These are phyloP conservation scores for Pteria penguin DNA, from an alignment of 2,888 invertebrate species.

Conservation along the genomic window DNA sequence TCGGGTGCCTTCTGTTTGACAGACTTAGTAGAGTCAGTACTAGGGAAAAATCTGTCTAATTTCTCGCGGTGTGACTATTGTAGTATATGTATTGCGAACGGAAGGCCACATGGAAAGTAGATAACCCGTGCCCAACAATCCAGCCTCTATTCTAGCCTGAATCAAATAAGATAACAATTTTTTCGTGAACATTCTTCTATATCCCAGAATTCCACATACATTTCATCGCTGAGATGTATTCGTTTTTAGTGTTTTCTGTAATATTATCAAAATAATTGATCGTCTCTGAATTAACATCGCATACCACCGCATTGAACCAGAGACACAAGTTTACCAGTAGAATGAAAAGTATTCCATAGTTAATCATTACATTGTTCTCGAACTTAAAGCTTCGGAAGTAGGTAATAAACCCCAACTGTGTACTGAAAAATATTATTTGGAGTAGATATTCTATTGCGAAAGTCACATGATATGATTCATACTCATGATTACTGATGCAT, in stretches of 20 bases:
- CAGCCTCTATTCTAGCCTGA: not conserved
- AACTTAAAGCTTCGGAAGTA: conserved; percentile 14
- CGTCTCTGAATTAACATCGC: not conserved
- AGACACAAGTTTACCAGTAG: conserved; percentile 6
- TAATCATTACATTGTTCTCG: conserved; percentile 1
- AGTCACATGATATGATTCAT: not conserved
- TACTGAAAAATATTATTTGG: not conserved
- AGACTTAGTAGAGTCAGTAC: too few relatives aligned
- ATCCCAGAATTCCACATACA: conserved; percentile 10
- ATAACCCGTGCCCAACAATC: too few relatives aligned
- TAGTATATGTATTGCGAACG: too few relatives aligned
- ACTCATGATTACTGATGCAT: conserved; percentile 1
- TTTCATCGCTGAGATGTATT: not conserved
- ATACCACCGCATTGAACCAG: conserved; percentile 3
- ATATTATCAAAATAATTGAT: not conserved
- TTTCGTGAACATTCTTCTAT: not conserved
- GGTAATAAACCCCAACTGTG: not conserved
- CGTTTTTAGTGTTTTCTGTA: not conserved
- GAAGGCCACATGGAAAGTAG: too few relatives aligned
- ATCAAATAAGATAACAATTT: not conserved
- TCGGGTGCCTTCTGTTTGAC: too few relatives aligned
- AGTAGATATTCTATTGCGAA: not conserved
- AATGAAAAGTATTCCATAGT: conserved; percentile 6
- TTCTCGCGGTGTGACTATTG: too few relatives aligned
- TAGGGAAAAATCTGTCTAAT: too few relatives aligned